A percentile compares a stretch with the other conserved stretches of the same genome.
These are phyloP conservation scores for Empidonax traillii DNA, from an alignment of 2,113 vertebrate genomes.

Conservation along the genomic window DNA sequence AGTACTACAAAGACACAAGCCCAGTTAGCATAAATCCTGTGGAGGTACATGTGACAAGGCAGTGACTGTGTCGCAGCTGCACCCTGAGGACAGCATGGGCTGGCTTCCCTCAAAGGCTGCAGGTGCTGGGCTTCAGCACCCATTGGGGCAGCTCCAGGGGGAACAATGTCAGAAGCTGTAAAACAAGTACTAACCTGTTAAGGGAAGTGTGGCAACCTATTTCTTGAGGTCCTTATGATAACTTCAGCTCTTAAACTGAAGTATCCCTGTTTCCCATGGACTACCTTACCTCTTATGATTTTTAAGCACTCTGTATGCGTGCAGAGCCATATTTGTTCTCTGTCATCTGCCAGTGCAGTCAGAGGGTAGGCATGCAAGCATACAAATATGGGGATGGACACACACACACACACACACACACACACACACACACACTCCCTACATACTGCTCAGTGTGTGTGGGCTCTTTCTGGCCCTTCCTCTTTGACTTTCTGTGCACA, in stretches of 20 bases:
- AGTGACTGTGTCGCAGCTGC: not conserved
- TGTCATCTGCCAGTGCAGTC: rapidly evolving
- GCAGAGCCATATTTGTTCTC: not conserved
- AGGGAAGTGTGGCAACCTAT: not conserved
- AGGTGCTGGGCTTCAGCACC: not conserved
- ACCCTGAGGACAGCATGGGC: not conserved
- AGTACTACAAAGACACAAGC: rapidly evolving
- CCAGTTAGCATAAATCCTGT: not conserved
- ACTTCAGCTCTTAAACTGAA: not conserved
- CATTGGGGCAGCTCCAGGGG: not conserved
- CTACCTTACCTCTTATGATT: not conserved
- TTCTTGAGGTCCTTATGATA: not conserved
- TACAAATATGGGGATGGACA: not conserved
- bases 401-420: not conserved
- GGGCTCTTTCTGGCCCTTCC: not conserved
- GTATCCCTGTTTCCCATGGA: not conserved
- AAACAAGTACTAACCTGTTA: not conserved
- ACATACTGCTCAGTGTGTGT: not conserved
- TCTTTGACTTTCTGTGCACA: not conserved
- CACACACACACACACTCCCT: not conserved
- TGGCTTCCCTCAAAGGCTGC: not conserved
- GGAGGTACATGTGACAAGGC: not conserved
- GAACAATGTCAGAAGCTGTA: not conserved
- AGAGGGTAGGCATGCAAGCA: not conserved
- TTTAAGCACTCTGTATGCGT: not conserved